Evolutionary conservation across 2,797 vertebrate genomes (phyloP), one percentile per base, ranked within the genome.

Genomic region (Danio jaintianensis): DNA sequence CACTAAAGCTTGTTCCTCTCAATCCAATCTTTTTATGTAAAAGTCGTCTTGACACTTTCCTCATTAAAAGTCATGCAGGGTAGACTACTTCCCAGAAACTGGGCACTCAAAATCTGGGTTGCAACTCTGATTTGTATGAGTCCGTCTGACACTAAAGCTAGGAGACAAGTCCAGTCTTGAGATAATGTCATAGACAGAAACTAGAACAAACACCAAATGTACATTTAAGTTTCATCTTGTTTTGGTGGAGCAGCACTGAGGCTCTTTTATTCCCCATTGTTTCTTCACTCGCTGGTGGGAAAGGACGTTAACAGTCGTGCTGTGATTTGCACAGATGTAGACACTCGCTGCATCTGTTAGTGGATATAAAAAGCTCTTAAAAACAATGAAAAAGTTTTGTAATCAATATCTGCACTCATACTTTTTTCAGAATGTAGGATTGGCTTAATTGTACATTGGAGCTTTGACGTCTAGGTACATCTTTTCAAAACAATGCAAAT

Each of bases 141-240:
- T 29, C 70, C 45, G 18, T 58, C 18, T 79, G 36, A 50, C 55
- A 61, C 36, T 43, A 52, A 70, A 77, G 15, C 75, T 67, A 56
- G 61, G 56, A 79, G 56, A 61, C 66, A 79, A n/a, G 45, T 61
- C 36, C 55, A 70, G 29, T 70, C 45, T 70, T 43, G 47, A 79
- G 36, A 62, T 61, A 79, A 52, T 70, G 55, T 62, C 66, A 61
- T 22, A 43, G 12, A 59, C 45, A 38, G 20, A 73, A 45, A 20
- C 42, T 36, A 5, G 8, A n/a, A 10, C 20, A 59, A 59, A 59
- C 70, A 59, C 5, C n/a, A 16, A 4, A 73, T 59, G 22, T 47
- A 73, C 70, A 73, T 73, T 47, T 59, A 59, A 15, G 42, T 11
- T 73, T 59, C 15, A 47, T 73, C 70, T 58, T 73, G 70, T 59